Percentiles rank a stretch among this genome's conserved stretches.
phyloP scores from a whole-genome alignment of 2,888 invertebrate species.

The Eupithecia abbreviata region DNA sequence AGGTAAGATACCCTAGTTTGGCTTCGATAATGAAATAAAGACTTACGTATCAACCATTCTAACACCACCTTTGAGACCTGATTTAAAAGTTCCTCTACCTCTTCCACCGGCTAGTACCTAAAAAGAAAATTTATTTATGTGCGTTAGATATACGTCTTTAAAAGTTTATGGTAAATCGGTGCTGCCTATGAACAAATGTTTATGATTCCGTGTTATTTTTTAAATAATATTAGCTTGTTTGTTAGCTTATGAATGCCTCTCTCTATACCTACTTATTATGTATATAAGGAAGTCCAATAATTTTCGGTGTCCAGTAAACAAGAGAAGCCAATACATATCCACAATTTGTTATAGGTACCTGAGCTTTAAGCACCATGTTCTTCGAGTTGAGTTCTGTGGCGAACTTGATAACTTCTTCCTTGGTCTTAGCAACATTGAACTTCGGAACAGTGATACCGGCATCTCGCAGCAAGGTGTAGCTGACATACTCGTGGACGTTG shows the following conservation, averaged over 20 bases:
- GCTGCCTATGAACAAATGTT: no score
- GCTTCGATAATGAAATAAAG: neutral
- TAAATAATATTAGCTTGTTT: no score
- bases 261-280: neutral
- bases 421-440: conserved; percentile 94
- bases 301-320: neutral
- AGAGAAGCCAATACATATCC: neutral
- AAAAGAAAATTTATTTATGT: neutral
- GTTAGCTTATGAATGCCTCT: no score
- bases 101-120: conserved; percentile 95
- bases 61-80: conserved; percentile 97
- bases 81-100: conserved; percentile 96
- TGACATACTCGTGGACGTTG: conserved; percentile 97
- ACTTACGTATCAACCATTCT: conserved; percentile 89
- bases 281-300: neutral
- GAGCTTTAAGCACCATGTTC: conserved; percentile 94
- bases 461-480: conserved; percentile 93
- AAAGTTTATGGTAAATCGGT: no score
- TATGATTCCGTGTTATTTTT: no score
- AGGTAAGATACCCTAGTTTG: neutral
- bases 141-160: neutral
- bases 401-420: conserved; percentile 91
- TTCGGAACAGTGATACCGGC: conserved; percentile 95
- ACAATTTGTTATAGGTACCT: conserved; percentile 68
- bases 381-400: conserved; percentile 90